These are phyloP conservation scores for Hetaerina titia DNA, from an alignment of 2,888 invertebrate species.

Conservation along the genomic window DNA sequence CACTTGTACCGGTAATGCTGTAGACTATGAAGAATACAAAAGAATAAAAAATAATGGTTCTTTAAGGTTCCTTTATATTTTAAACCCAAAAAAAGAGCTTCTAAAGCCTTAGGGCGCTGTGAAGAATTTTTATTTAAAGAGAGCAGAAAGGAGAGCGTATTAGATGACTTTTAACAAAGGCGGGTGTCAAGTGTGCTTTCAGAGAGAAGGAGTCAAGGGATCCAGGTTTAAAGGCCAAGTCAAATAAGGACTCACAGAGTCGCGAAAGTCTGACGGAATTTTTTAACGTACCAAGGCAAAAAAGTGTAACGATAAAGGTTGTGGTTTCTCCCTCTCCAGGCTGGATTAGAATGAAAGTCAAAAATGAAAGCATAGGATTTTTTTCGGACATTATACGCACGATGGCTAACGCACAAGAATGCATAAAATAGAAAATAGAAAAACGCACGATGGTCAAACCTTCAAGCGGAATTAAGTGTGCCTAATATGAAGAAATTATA, in stretches of 20 bases:
- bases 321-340: neutral
- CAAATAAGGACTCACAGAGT: neutral
- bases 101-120: neutral
- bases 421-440: too few species aligned
- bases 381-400: too few species aligned
- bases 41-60: neutral
- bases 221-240: neutral
- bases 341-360: neutral
- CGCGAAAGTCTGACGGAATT: neutral
- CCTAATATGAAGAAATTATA: too few species aligned
- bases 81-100: neutral
- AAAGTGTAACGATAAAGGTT: neutral
- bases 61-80: constrained; percentile 6
- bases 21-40: neutral
- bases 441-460: too few species aligned
- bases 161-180: constrained; percentile 50
- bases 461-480: too few species aligned
- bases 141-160: constrained; percentile 12
- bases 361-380: too few species aligned
- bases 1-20: neutral
- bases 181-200: constrained; percentile 36
- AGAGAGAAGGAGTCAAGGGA: neutral
- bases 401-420: too few species aligned
- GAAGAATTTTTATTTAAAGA: neutral
- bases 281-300: neutral